Evolutionary conservation across 2,113 vertebrate species (phyloP), one percentile per base, ranked within the genome.

Genomic region (Tenebrosternarchus preto): DNA sequence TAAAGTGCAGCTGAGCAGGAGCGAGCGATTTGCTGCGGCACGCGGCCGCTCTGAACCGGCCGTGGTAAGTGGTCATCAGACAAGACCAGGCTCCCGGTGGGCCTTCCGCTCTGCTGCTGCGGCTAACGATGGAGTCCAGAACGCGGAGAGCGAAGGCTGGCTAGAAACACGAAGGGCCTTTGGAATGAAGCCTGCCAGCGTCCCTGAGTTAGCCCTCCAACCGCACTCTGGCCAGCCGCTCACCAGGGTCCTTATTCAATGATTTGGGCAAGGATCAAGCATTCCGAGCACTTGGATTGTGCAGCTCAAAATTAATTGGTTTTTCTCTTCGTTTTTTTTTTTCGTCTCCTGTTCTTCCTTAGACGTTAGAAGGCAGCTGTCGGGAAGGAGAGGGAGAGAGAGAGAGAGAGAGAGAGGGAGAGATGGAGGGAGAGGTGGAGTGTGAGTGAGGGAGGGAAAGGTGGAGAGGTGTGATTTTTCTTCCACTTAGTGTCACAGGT

Each of bases 221-320:
- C 6, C 46, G 55, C 29, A 70, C 59, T 27, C 46, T 39, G 64
- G 27, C 46, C 61, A 33, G 36, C 31, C 74, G 77, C 39, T 29
- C 83, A 73, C 80, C 80, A 80, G 36, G 67, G 79, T 70, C 78
- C 77, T 86, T 76, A 75, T 83, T 88, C 79, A 85, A 27, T 88
- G 81, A 82, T 85, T 85, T 82, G 76, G 81, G 80, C 81, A 83
- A 78, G 85, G 79, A 88, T 87, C 76, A 85, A 70, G 76, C 85
- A 83, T n/a, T 57, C 73, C 68, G 85, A 79, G 71, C 57, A 77
- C 22, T 39, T 85, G 83, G 63, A 83, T 87, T 78, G 81, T 82
- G 73, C 78, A 63, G 86, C 83, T 87, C 85, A 61, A 87, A 90
- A 85, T 89, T 83, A 89, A 90, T 90, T 90, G 85, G 73, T 82